Evolutionary conservation across 2,888 invertebrate genomes (phyloP).

Genomic region (Crocallis elinguaria): DNA sequence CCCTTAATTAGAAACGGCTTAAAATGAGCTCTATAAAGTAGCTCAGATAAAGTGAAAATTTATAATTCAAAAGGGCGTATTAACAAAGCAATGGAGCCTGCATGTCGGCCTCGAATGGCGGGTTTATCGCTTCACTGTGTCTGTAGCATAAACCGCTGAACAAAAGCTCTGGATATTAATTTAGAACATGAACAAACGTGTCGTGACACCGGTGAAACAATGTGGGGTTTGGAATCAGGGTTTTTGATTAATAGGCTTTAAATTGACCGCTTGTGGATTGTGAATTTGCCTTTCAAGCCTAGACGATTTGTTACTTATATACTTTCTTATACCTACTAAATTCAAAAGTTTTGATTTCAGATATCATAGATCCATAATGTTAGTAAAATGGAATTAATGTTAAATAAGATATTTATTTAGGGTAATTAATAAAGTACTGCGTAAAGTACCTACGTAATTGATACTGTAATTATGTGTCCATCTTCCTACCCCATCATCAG

Average conservation of each 20-base stretch:
- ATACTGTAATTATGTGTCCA: too few species aligned
- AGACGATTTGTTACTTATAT: too few species aligned
- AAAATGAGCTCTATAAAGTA: not conserved
- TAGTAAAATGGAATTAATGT: too few species aligned
- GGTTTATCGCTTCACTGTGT: constrained; percentile 14
- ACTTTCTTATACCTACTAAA: too few species aligned
- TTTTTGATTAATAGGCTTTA: not conserved
- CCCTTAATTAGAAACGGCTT: not conserved
- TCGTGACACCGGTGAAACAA: not conserved
- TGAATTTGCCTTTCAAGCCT: too few species aligned
- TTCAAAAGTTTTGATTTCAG: too few species aligned
- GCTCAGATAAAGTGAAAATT: constrained; percentile 9
- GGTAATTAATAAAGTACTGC: too few species aligned
- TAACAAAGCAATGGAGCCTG: constrained; percentile 20
- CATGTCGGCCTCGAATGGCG: constrained; percentile 12
- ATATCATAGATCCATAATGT: too few species aligned
- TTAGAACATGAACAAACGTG: constrained; percentile 13
- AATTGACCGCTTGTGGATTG: too few species aligned
- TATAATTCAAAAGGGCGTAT: constrained; percentile 18
- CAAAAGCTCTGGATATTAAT: constrained; percentile 16
- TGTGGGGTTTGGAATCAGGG: not conserved
- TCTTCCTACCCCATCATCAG: too few species aligned
- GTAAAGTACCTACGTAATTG: too few species aligned
- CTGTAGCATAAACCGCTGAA: constrained; percentile 13
- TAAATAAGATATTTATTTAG: too few species aligned